Evolutionary conservation across 2,888 invertebrate genomes (phyloP).

Genomic region (Drosophila paucipuncta): DNA sequence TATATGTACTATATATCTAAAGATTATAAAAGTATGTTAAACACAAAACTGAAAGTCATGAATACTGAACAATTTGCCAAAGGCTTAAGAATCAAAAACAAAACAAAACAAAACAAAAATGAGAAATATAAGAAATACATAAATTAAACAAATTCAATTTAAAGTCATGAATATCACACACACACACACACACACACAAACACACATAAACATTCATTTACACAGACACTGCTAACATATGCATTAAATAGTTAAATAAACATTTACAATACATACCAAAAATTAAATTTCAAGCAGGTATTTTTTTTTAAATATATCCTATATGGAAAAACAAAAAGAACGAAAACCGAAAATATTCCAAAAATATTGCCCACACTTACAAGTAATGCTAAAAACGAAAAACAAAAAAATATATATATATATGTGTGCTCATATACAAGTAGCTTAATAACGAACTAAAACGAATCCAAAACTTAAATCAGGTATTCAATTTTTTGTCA

Average conservation of each 20-base stretch:
- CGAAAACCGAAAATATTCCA: conserved; percentile 54
- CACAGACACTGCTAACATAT: conserved; percentile 43
- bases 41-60: conserved; percentile 71
- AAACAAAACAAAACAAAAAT: conserved; percentile 31
- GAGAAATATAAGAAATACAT: conserved; percentile 21
- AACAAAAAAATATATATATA: conserved; percentile 6
- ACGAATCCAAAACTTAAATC: conserved; percentile 80
- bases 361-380: conserved; percentile 37
- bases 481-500: conserved; percentile 78
- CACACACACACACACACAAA: conserved; percentile 16
- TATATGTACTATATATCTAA: conserved; percentile 34
- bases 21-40: conserved; percentile 60
- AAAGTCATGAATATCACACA: conserved; percentile 47
- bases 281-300: conserved; percentile 67
- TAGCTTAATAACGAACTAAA: conserved; percentile 67
- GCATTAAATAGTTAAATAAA: conserved; percentile 65
- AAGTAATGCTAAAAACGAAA: conserved; percentile 5
- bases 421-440: conserved; percentile 69
- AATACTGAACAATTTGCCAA: conserved; percentile 80
- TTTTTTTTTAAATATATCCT: conserved; percentile 47
- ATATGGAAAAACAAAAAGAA: conserved; percentile 37
- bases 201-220: conserved; percentile 16
- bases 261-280: conserved; percentile 72
- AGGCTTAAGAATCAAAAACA: conserved; percentile 76
- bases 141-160: conserved; percentile 37